Percentiles rank a stretch among this genome's conserved stretches.
phyloP scores from a whole-genome alignment of 2,113 vertebrate genomes.

The Erythrocercus mccallii region DNA sequence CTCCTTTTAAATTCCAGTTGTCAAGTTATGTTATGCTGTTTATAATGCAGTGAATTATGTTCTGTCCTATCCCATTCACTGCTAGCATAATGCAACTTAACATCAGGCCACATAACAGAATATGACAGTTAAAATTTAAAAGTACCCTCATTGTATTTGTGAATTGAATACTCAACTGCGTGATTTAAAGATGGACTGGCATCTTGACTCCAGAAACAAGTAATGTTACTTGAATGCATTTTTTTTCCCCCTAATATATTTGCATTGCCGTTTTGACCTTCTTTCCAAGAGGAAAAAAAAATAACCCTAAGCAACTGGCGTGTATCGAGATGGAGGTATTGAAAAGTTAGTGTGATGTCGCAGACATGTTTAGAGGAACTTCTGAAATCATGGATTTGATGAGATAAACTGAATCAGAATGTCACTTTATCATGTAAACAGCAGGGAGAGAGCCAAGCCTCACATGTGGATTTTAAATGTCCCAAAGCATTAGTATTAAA shows the following conservation, averaged over 20 bases:
- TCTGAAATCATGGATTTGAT: conserved; percentile 22
- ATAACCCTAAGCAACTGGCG: conserved; percentile 62
- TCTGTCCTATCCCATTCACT: conserved; percentile 58
- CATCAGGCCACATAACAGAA: conserved; percentile 62
- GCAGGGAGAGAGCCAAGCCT: conserved; percentile 24
- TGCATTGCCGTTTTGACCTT: conserved; percentile 43
- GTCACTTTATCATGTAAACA: conserved; percentile 49
- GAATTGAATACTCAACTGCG: conserved; percentile 56
- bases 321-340: conserved; percentile 33
- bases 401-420: conserved; percentile 4
- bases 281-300: conserved; percentile 35
- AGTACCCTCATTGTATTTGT: conserved; percentile 68
- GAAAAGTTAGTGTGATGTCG: conserved; percentile 17
- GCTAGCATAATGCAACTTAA: conserved; percentile 65
- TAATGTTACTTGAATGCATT: conserved; percentile 56
- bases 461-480: conserved; percentile 53
- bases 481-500: conserved; percentile 33
- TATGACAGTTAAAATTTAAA: conserved; percentile 65
- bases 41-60: conserved; percentile 57
- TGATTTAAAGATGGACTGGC: conserved; percentile 66
- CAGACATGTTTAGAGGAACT: conserved; percentile 19
- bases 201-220: conserved; percentile 59
- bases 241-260: conserved; percentile 11
- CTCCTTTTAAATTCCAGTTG: conserved; percentile 64
- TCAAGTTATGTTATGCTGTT: conserved; percentile 63